A percentile compares a stretch with the other conserved stretches of the same genome.
These are phyloP conservation scores for Noctua pronuba DNA, from an alignment of 2,888 invertebrate species.

Conservation along the genomic window DNA sequence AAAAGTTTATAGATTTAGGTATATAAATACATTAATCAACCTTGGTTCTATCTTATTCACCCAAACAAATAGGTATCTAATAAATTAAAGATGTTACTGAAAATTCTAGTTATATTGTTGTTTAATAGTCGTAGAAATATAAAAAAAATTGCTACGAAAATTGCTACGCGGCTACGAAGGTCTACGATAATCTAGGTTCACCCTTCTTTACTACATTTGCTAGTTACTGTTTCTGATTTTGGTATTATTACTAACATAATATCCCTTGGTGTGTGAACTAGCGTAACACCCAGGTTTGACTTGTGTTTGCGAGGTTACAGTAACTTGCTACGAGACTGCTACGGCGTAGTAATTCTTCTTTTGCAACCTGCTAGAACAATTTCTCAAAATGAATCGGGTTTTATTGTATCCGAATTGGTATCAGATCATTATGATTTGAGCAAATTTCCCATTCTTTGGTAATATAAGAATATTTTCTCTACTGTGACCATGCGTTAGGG, in stretches of 20 bases:
- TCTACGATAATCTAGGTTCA: background rate
- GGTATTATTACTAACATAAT: background rate
- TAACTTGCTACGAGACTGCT: slow-evolving; percentile 16
- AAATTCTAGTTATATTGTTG: background rate
- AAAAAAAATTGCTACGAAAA: slow-evolving; percentile 32
- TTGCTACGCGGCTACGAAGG: slow-evolving; percentile 35
- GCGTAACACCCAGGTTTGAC: background rate
- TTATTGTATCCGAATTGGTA: background rate
- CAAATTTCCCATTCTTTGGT: background rate
- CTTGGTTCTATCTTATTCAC: background rate
- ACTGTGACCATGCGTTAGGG: background rate
- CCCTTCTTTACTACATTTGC: too few relatives aligned
- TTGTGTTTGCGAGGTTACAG: background rate
- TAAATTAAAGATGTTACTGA: background rate
- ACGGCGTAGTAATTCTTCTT: slow-evolving; percentile 7
- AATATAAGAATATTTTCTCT: background rate
- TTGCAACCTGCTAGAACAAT: background rate
- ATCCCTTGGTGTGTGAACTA: background rate
- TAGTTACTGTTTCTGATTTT: background rate
- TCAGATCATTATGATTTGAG: background rate
- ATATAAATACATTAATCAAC: background rate
- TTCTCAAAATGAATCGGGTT: background rate
- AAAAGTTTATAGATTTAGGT: background rate
- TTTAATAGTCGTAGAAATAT: background rate
- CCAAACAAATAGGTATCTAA: background rate